Percentiles rank a stretch among this genome's conserved stretches.
These are phyloP conservation scores for Saccostrea cuccullata DNA, from an alignment of 1,140 invertebrate genomes.

Conservation along the genomic window DNA sequence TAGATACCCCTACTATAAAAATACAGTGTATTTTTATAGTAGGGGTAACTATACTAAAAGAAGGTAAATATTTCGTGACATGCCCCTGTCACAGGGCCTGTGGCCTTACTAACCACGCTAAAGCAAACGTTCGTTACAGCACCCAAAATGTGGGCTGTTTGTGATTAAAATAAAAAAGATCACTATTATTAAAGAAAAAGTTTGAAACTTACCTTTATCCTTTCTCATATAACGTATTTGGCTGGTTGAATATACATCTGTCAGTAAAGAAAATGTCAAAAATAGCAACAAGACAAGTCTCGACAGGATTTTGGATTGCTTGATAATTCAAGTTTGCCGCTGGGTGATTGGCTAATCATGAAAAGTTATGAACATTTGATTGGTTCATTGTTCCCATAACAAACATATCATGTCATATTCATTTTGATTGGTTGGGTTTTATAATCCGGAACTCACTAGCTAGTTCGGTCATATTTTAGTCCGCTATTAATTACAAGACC, in stretches of 20 bases:
- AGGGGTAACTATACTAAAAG: too few species aligned
- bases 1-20: too few species aligned
- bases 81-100: too few species aligned
- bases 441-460: not conserved
- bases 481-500: not conserved
- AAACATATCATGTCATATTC: constrained; percentile 5
- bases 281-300: not conserved
- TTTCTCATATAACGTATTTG: too few species aligned
- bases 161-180: not conserved
- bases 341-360: constrained; percentile 2
- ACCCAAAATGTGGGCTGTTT: too few species aligned
- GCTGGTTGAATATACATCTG: too few species aligned
- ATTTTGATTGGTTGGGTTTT: not conserved
- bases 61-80: too few species aligned
- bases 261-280: not conserved
- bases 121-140: too few species aligned
- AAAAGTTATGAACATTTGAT: not conserved
- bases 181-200: not conserved
- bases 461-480: not conserved
- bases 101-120: too few species aligned
- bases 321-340: constrained; percentile 29
- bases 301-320: constrained; percentile 21
- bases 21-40: too few species aligned
- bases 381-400: constrained; percentile 30
- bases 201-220: too few species aligned